Evolutionary conservation across 2,113 vertebrate species (phyloP).

Genomic region (human): DNA sequence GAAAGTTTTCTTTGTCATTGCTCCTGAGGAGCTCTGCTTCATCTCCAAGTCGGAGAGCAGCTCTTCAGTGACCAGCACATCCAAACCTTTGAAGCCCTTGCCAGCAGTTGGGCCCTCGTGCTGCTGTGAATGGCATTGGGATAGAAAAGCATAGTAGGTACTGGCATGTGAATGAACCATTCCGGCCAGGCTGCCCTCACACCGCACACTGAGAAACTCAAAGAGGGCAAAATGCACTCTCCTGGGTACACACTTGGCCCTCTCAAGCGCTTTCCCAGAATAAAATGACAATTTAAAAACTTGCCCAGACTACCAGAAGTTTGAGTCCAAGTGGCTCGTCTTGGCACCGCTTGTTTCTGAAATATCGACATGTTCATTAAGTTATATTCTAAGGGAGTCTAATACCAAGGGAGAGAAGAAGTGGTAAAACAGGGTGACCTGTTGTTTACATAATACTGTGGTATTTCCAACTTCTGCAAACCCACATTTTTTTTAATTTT

Average conservation of each 20-base stretch:
- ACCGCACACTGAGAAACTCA: background rate
- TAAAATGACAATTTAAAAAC: conserved; percentile 14
- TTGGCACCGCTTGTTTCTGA: background rate
- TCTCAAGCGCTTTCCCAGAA: background rate
- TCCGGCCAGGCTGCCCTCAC: background rate
- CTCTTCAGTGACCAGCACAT: background rate
- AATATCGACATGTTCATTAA: background rate
- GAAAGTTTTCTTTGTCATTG: background rate
- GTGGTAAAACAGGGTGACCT: background rate
- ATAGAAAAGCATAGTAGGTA: no score
- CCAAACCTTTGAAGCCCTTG: background rate
- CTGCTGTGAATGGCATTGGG: background rate
- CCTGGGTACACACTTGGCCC: background rate
- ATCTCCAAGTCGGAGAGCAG: background rate
- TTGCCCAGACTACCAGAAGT: background rate
- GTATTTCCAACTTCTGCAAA: conserved; percentile 19
- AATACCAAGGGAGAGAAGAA: background rate
- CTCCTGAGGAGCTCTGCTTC: background rate
- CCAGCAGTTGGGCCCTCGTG: background rate
- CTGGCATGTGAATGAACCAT: background rate
- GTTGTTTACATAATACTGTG: conserved; percentile 2
- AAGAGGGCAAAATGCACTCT: background rate
- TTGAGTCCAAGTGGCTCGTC: background rate
- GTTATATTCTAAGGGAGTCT: background rate
- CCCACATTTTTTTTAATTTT: background rate